Conservation (phyloP, 2,888 invertebrate species). For the Eudasyphora cyanicolor region DNA sequence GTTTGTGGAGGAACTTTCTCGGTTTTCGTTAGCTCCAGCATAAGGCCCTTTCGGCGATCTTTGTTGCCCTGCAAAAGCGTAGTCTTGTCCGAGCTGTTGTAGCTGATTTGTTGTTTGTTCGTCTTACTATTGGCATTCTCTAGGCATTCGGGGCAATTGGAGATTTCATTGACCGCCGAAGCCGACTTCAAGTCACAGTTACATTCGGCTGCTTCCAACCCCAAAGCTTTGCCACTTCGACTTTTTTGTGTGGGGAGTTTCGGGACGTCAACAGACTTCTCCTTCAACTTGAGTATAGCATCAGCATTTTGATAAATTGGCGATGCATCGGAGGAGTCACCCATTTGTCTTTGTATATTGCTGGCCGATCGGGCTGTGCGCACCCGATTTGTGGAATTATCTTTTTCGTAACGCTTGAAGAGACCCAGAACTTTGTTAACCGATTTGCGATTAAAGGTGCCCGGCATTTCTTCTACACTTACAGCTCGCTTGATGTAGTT, state of each 20-base stretch:
- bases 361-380: constrained; percentile 77
- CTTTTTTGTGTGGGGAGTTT: not conserved
- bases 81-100: not conserved
- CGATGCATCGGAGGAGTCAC: constrained; percentile 69
- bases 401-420: constrained; percentile 87
- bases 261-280: not conserved
- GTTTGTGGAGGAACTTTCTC: constrained; percentile 68
- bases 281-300: constrained; percentile 34
- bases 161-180: not conserved
- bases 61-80: constrained; percentile 70
- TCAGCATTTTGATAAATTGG: constrained; percentile 73
- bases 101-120: not conserved
- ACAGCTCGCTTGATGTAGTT: constrained; percentile 86
- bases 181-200: constrained; percentile 9
- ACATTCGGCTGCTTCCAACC: not conserved
- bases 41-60: constrained; percentile 81
- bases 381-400: constrained; percentile 79
- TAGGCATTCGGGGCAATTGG: constrained; percentile 44
- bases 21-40: constrained; percentile 84
- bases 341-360: constrained; percentile 77
- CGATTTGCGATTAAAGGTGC: constrained; percentile 83
- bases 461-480: constrained; percentile 86
- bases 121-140: constrained; percentile 11
- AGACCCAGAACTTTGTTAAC: constrained; percentile 89
- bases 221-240: not conserved